phyloP scores from a whole-genome alignment of 2,113 vertebrate species.

The Barnardius zonarius region DNA sequence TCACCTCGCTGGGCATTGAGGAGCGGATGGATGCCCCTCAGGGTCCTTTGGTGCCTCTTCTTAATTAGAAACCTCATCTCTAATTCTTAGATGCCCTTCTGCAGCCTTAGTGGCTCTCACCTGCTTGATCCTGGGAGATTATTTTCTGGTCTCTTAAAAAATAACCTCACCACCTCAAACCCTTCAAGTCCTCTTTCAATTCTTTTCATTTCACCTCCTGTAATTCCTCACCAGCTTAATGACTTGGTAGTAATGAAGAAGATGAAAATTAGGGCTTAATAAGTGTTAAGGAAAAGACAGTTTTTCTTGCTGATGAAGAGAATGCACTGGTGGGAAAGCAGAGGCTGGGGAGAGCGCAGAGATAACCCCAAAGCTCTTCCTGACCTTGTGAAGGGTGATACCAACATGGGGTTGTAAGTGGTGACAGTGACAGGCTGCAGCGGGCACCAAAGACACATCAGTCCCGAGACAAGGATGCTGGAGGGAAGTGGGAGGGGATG shows the following conservation, averaged over 20 bases:
- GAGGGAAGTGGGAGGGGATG: neutral
- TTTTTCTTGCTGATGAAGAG: slow-evolving; percentile 8
- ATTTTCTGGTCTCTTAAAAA: neutral
- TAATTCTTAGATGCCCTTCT: neutral
- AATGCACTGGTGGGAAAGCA: neutral
- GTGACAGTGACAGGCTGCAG: neutral
- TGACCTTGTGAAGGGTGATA: neutral
- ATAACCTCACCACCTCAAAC: neutral
- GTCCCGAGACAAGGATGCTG: neutral
- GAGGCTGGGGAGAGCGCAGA: neutral
- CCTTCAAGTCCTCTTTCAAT: neutral
- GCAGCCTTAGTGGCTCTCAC: neutral
- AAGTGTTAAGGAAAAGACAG: neutral
- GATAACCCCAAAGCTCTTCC: neutral
- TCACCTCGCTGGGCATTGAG: neutral
- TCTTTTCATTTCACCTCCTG: slow-evolving; percentile 38
- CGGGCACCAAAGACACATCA: neutral
- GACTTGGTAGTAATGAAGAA: slow-evolving; percentile 29
- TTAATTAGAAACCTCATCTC: neutral
- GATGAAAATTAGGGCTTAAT: slow-evolving; percentile 40
- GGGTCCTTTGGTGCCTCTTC: neutral
- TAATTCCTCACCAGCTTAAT: slow-evolving; percentile 27
- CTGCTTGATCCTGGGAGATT: slow-evolving; percentile 36
- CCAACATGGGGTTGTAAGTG: fast-evolving
- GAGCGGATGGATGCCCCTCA: fast-evolving